Percentiles rank a stretch among this genome's conserved stretches.
These are phyloP conservation scores for Eupithecia dodoneata DNA, from an alignment of 2,888 invertebrate species.

Conservation along the genomic window DNA sequence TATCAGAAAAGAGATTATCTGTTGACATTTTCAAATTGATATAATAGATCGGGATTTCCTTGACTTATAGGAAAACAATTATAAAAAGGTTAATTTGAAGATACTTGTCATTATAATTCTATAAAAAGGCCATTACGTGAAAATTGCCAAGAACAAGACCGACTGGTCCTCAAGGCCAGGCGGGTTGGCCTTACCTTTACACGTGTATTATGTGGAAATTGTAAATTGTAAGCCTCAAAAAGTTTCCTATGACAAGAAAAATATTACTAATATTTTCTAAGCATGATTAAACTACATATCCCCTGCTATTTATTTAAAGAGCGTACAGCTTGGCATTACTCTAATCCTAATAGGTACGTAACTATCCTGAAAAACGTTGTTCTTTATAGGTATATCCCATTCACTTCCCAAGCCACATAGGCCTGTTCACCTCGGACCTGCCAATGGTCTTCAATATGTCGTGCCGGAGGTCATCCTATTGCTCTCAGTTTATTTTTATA, in stretches of 20 bases:
- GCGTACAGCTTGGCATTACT: no score
- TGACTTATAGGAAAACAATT: slow-evolving; percentile 33
- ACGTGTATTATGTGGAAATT: slow-evolving; percentile 17
- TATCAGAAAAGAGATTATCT: not conserved
- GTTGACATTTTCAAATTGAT: slow-evolving; percentile 35
- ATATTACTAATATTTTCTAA: not conserved
- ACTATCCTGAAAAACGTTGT: no score
- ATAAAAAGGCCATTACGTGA: slow-evolving; percentile 27
- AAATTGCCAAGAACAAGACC: slow-evolving; percentile 19
- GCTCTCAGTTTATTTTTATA: not conserved
- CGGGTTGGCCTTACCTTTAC: slow-evolving; percentile 16
- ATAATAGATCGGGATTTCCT: slow-evolving; percentile 40
- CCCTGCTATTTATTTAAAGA: no score
- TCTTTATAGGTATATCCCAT: no score
- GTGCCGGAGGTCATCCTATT: not conserved
- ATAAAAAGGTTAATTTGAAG: slow-evolving; percentile 20
- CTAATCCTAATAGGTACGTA: no score
- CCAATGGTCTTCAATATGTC: not conserved
- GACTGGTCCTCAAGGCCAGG: slow-evolving; percentile 17
- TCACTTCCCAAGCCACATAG: not conserved
- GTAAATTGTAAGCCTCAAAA: not conserved
- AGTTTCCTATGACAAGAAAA: not conserved
- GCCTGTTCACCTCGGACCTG: not conserved
- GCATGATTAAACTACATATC: no score
- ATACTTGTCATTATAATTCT: slow-evolving; percentile 17